A percentile compares a stretch with the other conserved stretches of the same genome.
Conservation (phyloP, 2,888 invertebrate genomes). For the Amiota communis region DNA sequence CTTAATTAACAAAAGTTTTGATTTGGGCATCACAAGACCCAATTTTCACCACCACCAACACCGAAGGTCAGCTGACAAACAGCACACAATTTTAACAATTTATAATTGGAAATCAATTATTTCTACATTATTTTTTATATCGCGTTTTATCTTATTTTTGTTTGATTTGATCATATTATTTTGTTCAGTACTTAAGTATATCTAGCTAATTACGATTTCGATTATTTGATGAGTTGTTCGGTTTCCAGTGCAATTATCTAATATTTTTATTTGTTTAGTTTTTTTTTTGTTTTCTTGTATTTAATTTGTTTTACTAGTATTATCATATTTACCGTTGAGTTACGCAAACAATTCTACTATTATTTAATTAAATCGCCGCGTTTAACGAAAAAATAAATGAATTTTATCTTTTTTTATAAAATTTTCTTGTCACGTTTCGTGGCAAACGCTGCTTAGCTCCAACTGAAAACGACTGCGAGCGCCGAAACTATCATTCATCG, state of each 20-base stretch:
- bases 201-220: background rate
- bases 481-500: no score
- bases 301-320: slow-evolving; percentile 1
- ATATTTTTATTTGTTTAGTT: slow-evolving; percentile 8
- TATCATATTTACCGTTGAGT: slow-evolving; percentile 16
- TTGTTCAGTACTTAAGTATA: background rate
- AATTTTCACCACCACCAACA: slow-evolving; percentile 1
- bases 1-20: background rate
- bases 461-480: slow-evolving; percentile 41
- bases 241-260: slow-evolving; percentile 20
- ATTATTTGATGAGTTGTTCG: background rate
- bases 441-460: slow-evolving; percentile 59
- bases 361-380: slow-evolving; percentile 8
- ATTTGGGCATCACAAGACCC: slow-evolving; percentile 54
- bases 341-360: slow-evolving; percentile 5
- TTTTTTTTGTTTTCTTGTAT: background rate
- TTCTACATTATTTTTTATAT: background rate
- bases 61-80: slow-evolving; percentile 59
- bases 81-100: slow-evolving; percentile 23
- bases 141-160: background rate
- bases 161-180: background rate
- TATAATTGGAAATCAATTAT: background rate
- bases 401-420: slow-evolving; percentile 49
- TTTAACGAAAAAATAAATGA: background rate
- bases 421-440: slow-evolving; percentile 51